Base-by-base conservation (phyloP, 1,140 invertebrate genomes). In the Drosophila eugracilis region DNA sequence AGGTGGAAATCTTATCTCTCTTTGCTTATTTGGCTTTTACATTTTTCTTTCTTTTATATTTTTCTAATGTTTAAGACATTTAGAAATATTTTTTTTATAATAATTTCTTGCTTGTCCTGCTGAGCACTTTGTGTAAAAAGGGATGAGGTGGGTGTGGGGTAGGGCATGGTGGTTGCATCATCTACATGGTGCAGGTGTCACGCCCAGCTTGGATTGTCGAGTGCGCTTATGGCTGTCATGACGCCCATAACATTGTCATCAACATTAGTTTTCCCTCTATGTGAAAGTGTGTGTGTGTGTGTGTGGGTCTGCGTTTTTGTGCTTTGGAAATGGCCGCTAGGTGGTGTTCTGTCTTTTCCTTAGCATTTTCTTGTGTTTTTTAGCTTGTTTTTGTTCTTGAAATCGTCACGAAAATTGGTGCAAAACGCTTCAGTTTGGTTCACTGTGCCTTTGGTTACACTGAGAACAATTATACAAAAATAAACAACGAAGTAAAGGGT, bases 221-320 rank as follows among this genome's bases (percentile, higher is more conserved):
- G 83, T 88, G 78, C 75, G 83, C 83, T 88, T 88, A 88, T 88
- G 83, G 84, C 83, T 89, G 83, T 88, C 84, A 83, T 83, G 83
- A 88, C 83, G 84, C 83, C 83, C 83, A 88, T 88, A 88, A 88
- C 83, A 88, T 88, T 88, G 83, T 88, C 83, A 88, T 88, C 83
- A 88, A 89, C 83, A 88, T 88, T 88, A 89, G 83, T 85, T 81
- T 78, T 78, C 60, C 44, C 45, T 50, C 47, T 34, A n/a, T 45
- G 54, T 45, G 34, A 41, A 7, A n/a, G 14, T 12, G 26, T 26
- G 9, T 45, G 9, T 5, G 2, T 17, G 10, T 37, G 45, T 15
- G 21, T 28, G 28, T 47, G 41, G 14, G 36, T 57, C 47, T 44
- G 26, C 19, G 5, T 12, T 63, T 36, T 15, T 57, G 57, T 57